Evolutionary conservation across 2,888 invertebrate genomes (phyloP).

Genomic region (Plebejus anna): DNA sequence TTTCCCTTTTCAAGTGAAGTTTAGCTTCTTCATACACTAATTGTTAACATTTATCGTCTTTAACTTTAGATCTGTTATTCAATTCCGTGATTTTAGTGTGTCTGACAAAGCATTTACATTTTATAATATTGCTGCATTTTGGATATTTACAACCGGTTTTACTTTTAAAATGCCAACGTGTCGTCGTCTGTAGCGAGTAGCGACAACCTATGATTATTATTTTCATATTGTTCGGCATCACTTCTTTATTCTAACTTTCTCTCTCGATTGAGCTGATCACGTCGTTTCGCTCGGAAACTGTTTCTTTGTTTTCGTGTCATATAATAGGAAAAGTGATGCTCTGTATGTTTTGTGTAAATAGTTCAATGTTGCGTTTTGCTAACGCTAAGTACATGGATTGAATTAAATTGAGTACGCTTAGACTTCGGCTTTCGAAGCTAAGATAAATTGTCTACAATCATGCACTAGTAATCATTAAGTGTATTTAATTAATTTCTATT

Average conservation of each 20-base stretch:
- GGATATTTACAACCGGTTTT: neutral
- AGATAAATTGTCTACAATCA: slow-evolving; percentile 21
- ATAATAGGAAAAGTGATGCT: slow-evolving; percentile 15
- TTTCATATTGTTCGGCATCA: slow-evolving; percentile 6
- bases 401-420: slow-evolving; percentile 14
- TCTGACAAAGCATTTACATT: slow-evolving; percentile 2
- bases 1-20: neutral
- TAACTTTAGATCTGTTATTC: neutral
- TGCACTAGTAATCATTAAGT: neutral
- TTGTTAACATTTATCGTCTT: neutral
- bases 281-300: slow-evolving; percentile 3
- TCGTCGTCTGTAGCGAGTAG: neutral
- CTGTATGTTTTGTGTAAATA: neutral
- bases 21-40: neutral
- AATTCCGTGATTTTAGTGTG: neutral
- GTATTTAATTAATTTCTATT: slow-evolving; percentile 16
- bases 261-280: slow-evolving; percentile 15
- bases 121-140: slow-evolving; percentile 3
- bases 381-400: slow-evolving; percentile 2
- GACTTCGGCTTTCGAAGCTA: slow-evolving; percentile 5
- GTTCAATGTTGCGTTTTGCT: slow-evolving; percentile 3
- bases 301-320: slow-evolving; percentile 19
- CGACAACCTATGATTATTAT: neutral
- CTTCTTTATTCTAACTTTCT: slow-evolving; percentile 16
- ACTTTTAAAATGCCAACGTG: neutral